These are phyloP conservation scores for Rhorus exstirpatorius DNA, from an alignment of 2,888 invertebrate genomes.

Conservation along the genomic window DNA sequence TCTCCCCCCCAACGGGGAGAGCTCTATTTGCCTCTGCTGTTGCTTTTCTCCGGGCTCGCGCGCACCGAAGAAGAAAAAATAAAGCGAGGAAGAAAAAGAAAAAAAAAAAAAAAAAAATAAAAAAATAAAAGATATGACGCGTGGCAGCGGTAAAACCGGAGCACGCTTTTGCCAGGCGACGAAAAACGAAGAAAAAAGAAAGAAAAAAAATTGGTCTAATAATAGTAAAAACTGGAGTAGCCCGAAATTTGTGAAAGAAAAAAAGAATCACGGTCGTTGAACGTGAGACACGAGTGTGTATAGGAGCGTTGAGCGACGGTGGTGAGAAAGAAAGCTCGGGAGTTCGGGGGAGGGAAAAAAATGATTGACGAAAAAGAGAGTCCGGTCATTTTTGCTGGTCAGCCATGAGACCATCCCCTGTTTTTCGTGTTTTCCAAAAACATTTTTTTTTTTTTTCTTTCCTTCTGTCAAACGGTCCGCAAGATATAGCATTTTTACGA, in stretches of 20 bases:
- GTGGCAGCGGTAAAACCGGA: conserved; percentile 74
- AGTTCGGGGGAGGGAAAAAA: conserved; percentile 42
- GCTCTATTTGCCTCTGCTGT: conserved; percentile 14
- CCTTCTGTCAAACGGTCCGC: conserved; percentile 33
- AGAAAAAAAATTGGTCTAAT: conserved; percentile 84
- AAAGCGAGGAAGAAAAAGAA: background rate
- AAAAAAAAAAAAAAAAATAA: conserved; percentile 12
- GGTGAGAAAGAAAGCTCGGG: conserved; percentile 58
- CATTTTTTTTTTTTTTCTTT: no score
- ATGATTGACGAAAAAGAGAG: conserved; percentile 41
- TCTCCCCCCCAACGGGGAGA: conserved; percentile 73
- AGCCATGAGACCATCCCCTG: conserved; percentile 21
- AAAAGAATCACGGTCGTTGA: conserved; percentile 68
- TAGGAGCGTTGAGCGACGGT: conserved; percentile 49
- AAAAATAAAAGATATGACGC: conserved; percentile 66
- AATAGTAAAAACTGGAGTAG: conserved; percentile 84
- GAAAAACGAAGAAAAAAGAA: no score
- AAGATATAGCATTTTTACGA: conserved; percentile 56
- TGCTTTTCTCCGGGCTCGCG: conserved; percentile 63
- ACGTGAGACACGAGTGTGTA: conserved; percentile 32
- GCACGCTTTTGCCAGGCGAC: conserved; percentile 73
- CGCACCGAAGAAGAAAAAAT: conserved; percentile 49
- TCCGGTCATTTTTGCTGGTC: conserved; percentile 53
- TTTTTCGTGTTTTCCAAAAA: conserved; percentile 52
- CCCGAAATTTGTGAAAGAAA: conserved; percentile 68